Conservation (phyloP, 2,888 invertebrate genomes). For the Phyllotreta cruciferae region DNA sequence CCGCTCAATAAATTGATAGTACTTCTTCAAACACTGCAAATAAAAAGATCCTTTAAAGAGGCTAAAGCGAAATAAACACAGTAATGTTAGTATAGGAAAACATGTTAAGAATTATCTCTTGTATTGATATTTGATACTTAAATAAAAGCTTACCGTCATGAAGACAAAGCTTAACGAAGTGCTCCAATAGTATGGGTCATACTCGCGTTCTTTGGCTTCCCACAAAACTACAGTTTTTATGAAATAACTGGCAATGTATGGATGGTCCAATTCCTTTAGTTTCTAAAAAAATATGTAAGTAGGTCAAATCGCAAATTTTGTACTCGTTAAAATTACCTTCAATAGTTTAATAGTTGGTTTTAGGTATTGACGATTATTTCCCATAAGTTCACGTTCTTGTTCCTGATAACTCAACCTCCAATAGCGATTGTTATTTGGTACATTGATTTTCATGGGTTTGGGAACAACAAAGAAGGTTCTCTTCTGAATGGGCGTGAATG, state of each 20-base stretch:
- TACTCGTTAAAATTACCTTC: constrained; percentile 43
- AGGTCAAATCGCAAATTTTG: constrained; percentile 1
- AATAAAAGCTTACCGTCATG: constrained; percentile 52
- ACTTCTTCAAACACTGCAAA: constrained; percentile 59
- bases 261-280: constrained; percentile 62
- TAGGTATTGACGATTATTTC: constrained; percentile 57
- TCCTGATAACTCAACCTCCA: constrained; percentile 68
- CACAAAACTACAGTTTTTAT: constrained; percentile 65
- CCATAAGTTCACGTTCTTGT: constrained; percentile 63
- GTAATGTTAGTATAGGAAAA: neutral
- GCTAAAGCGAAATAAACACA: neutral
- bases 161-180: constrained; percentile 46
- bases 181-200: constrained; percentile 40
- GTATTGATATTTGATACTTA: neutral
- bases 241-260: constrained; percentile 65
- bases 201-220: constrained; percentile 48
- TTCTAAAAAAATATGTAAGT: constrained; percentile 54
- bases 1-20: constrained; percentile 54
- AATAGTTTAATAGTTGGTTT: constrained; percentile 62
- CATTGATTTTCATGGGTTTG: constrained; percentile 58
- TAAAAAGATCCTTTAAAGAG: constrained; percentile 33
- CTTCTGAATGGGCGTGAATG: constrained; percentile 38
- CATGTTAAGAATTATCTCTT: neutral
- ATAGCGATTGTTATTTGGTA: constrained; percentile 51
- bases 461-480: constrained; percentile 64